phyloP scores from a whole-genome alignment of 2,797 vertebrate genomes.

The Mycteria americana region DNA sequence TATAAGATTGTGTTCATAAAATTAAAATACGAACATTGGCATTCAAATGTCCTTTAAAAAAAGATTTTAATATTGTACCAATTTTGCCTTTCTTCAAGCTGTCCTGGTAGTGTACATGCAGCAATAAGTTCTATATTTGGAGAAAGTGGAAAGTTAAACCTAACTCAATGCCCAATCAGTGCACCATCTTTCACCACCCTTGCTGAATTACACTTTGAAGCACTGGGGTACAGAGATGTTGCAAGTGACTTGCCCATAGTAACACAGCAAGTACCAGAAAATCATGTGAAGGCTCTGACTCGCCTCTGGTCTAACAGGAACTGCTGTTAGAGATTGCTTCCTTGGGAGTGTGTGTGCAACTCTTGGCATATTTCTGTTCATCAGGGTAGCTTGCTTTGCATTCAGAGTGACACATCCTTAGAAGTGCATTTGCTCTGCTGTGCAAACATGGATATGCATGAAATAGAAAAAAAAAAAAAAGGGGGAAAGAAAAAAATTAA shows the following conservation, averaged over 20 bases:
- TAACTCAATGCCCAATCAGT: neutral
- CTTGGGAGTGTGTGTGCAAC: neutral
- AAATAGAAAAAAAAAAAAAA: conserved; percentile 5
- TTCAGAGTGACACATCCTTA: conserved; percentile 47
- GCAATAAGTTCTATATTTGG: neutral
- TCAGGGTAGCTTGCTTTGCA: conserved; percentile 8
- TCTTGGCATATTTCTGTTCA: neutral
- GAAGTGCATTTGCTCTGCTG: conserved; percentile 38
- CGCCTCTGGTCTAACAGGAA: neutral
- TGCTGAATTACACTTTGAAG: neutral
- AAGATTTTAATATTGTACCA: neutral
- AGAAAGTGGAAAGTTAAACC: neutral
- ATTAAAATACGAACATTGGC: neutral
- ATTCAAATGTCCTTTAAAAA: neutral
- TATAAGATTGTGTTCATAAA: neutral
- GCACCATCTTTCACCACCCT: neutral
- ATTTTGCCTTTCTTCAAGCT: neutral
- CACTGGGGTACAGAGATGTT: neutral
- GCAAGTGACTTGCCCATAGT: neutral
- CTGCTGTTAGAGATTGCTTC: neutral
- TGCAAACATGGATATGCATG: conserved; percentile 61
- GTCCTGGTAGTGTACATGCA: neutral
- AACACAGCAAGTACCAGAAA: neutral
- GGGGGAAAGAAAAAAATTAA: conserved; percentile 44
- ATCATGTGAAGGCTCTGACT: neutral